Conservation (phyloP, 2,113 vertebrate species). For the Actinemys pallida region DNA sequence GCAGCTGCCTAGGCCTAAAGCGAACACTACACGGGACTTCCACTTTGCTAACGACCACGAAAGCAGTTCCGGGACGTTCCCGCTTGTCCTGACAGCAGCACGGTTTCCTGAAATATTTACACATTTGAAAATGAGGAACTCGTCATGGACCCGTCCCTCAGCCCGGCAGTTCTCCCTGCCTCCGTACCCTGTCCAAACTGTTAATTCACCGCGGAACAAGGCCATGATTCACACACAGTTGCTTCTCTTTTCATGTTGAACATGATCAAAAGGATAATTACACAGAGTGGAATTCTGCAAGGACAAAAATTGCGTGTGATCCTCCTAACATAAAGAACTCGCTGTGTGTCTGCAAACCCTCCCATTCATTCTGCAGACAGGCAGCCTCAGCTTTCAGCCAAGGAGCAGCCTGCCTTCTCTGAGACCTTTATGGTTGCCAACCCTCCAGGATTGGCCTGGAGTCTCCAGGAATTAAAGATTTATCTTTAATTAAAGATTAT, state of each 20-base stretch:
- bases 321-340: conserved; percentile 50
- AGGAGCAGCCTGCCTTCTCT: conserved; percentile 13
- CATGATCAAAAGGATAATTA: conserved; percentile 83
- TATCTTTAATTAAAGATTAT: no score
- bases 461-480: no score
- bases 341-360: conserved; percentile 62
- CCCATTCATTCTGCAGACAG: conserved; percentile 55
- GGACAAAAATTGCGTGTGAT: conserved; percentile 74
- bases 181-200: conserved; percentile 34
- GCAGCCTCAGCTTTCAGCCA: conserved; percentile 65
- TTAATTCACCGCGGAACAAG: conserved; percentile 69
- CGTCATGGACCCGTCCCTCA: not conserved
- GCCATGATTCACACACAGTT: conserved; percentile 55
- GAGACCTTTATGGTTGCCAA: not conserved
- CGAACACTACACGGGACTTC: conserved; percentile 43
- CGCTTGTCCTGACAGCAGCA: conserved; percentile 47
- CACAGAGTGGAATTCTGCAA: conserved; percentile 71
- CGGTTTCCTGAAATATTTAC: conserved; percentile 38
- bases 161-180: conserved; percentile 27
- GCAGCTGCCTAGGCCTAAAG: conserved; percentile 42
- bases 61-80: conserved; percentile 48
- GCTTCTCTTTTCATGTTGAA: conserved; percentile 72
- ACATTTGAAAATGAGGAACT: conserved; percentile 18
- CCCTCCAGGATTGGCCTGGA: no score
- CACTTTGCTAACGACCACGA: conserved; percentile 46